Evolutionary conservation across 2,888 invertebrate genomes (phyloP), one percentile per base, ranked within the genome.

Genomic region (Drosophila pullipes): DNA sequence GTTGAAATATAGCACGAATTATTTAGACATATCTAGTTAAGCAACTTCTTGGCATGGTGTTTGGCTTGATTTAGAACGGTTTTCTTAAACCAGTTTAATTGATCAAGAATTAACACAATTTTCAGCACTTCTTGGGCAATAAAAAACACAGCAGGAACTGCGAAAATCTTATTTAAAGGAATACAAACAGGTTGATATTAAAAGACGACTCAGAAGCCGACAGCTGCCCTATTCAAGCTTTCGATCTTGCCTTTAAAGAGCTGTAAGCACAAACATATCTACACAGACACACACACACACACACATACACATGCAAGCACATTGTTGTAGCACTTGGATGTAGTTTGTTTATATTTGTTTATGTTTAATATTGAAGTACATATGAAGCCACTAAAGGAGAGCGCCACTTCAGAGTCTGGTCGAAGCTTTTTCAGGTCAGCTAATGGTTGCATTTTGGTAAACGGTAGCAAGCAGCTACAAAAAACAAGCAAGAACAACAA

Each of bases 331-430:
- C 78, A 78, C 78, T 82, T 82, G 78, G 82, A 81, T 70, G 89
- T 74, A 71, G 82, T 84, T 89, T 68, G 66, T 76, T 74, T 71
- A 76, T 87, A 81, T 81, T 81, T 89, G 87, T 79, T 90, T 89
- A 84, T 89, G 87, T 80, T 87, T 80, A 87, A 90, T 76, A 89
- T 87, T 86, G 69, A 84, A 89, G 89, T 85, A 76, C 71, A 75
- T 68, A 76, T 73, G 74, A 76, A 85, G 83, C 81, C 75, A 83
- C 76, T 78, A 71, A 74, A 35, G 69, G 54, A 53, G 63, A 67
- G 66, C 69, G 62, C 72, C 74, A 74, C 89, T 86, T 79, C 52
- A 75, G 70, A 53, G 59, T 54, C 37, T 58, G 65, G 76, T 49
- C 50, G 39, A 55, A 75, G 70, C 54, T 57, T 76, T 88, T 86